Base-by-base conservation (phyloP, 2,797 vertebrate species). In the Platyrinchus mystaceus region DNA sequence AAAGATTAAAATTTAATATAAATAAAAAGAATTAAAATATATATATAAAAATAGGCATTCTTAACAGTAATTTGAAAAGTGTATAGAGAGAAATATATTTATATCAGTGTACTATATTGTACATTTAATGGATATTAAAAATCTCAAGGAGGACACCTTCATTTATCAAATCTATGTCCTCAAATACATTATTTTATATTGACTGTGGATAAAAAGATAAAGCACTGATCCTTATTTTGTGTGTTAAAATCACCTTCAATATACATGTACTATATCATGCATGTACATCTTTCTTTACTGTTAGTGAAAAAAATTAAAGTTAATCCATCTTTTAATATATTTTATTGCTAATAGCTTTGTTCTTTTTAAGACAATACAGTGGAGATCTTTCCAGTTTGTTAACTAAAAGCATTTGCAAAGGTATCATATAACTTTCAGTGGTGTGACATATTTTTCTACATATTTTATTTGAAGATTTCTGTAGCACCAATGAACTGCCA, bases 381-480 rank as follows among this genome's bases (percentile, higher is more conserved):
- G 27, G 12, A 46, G 15, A 39, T 28, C 28, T 74, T 52, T 13
- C 5, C 37, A 60, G 5, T 37, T 64, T 39, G 3, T 52, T 67
- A 84, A 52, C 8, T 68, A 44, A 53, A 83, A 59, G 6, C 0
- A 28, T 73, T 83, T 44, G 14, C 7, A 8, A 81, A 55, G 14
- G n/a, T 73, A 64, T 23, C 34, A 17, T 23, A 1, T 23, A 68
- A 56, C 11, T 43, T 69, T 39, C n/a, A 20, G 16, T 58, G 62
- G 6, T 49, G 32, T 71, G 49, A 36, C 26, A 17, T 32, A 20
- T 43, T 82, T 88, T 86, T 53, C 43, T 23, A 55, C 10, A 30
- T 5, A 36, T 58, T 91, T 75, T 50, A 32, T 44, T 55, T 52
- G 19, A 22, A 85, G 84, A 77, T 80, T 80, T 85, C 32, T 91